These are phyloP conservation scores for Phyllotis vaccarum DNA, from an alignment of 2,797 vertebrate genomes.

Conservation along the genomic window DNA sequence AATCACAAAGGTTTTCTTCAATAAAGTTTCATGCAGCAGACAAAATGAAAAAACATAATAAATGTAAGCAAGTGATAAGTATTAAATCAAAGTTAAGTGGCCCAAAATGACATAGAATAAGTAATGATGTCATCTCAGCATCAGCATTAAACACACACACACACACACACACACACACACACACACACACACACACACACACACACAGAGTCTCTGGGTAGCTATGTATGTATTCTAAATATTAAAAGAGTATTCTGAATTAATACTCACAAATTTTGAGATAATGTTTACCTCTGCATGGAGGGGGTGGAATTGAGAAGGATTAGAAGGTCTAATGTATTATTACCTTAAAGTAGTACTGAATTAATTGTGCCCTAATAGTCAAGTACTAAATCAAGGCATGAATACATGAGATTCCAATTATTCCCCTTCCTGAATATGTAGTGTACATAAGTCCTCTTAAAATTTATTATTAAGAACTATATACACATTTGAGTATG, in stretches of 20 bases:
- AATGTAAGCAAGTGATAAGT: not conserved
- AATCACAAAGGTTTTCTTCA: not conserved
- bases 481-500: not conserved
- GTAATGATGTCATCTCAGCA: not conserved
- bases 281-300: not conserved
- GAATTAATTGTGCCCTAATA: not conserved
- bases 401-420: not conserved
- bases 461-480: not conserved
- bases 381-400: not conserved
- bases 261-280: not conserved
- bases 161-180: not conserved
- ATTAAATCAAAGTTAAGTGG: not conserved
- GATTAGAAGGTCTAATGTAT: not conserved
- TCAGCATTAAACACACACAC: not conserved
- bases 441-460: not conserved
- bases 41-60: conserved; percentile 39
- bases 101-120: not conserved
- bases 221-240: not conserved
- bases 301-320: not conserved
- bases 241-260: not conserved
- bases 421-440: not conserved
- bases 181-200: not conserved
- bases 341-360: not conserved
- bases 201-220: not conserved
- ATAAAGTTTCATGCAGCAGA: not conserved